Evolutionary conservation across 2,888 invertebrate species (phyloP).

Genomic region (Pseudococcus jackbeardsleyi): DNA sequence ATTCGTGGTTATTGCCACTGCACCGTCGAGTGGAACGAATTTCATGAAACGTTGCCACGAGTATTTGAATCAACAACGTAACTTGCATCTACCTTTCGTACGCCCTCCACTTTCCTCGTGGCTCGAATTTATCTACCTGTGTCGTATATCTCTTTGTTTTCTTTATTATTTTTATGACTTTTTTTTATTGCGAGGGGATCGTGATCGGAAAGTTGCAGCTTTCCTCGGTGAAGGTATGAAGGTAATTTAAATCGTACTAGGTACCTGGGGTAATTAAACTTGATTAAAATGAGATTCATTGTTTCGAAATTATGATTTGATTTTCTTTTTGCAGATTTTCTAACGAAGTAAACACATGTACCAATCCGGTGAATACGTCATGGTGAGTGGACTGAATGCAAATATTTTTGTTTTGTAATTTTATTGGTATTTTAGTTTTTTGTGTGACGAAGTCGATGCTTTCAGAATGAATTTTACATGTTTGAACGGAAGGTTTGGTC

Average conservation of each 20-base stretch:
- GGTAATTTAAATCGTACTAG: neutral
- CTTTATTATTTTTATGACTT: neutral
- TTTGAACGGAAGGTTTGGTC: no score
- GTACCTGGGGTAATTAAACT: neutral
- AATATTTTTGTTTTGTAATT: neutral
- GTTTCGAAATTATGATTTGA: neutral
- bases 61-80: neutral
- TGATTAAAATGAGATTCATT: neutral
- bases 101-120: neutral
- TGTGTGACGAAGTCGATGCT: neutral
- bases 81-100: neutral
- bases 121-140: neutral
- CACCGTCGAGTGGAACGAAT: constrained; percentile 15
- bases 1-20: constrained; percentile 18
- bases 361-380: constrained; percentile 38
- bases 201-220: neutral
- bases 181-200: neutral
- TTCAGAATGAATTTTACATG: neutral
- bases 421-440: neutral
- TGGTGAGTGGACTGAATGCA: constrained; percentile 45
- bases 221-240: neutral
- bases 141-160: neutral
- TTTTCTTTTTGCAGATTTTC: constrained; percentile 39
- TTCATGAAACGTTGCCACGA: constrained; percentile 5
- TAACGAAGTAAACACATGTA: constrained; percentile 42